phyloP scores from a whole-genome alignment of 1,140 invertebrate genomes.

The Tetramorium parvispinum region DNA sequence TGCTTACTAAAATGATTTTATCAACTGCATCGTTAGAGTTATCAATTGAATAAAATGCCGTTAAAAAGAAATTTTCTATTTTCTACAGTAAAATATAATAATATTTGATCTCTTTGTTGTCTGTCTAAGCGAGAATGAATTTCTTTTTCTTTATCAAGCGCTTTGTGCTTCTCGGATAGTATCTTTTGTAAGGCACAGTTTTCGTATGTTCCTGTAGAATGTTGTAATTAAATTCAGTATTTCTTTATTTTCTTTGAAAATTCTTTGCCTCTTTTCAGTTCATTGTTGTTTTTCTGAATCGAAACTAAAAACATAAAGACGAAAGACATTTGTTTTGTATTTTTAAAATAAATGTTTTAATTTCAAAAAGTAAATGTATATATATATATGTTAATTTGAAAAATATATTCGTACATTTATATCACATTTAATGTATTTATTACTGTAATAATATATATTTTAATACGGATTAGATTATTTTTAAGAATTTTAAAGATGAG shows the following conservation, averaged over 20 bases:
- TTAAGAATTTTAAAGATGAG: background rate
- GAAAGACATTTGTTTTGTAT: background rate
- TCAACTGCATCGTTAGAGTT: background rate
- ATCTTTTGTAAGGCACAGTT: background rate
- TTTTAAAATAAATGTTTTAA: background rate
- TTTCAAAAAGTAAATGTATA: background rate
- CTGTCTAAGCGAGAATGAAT: background rate
- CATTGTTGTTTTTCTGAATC: background rate
- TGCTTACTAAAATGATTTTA: background rate
- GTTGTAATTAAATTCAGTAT: constrained; percentile 16
- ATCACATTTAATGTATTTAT: background rate
- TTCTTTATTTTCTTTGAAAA: constrained; percentile 38
- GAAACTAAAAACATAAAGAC: background rate
- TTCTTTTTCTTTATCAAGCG: background rate
- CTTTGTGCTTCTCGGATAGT: background rate
- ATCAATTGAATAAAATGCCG: background rate
- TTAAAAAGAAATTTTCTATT: background rate
- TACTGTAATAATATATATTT: no score
- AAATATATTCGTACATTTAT: background rate
- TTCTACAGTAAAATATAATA: background rate
- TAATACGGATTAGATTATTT: background rate
- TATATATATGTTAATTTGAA: background rate
- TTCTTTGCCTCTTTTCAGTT: background rate
- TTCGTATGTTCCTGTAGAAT: background rate
- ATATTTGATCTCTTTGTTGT: background rate